Evolutionary conservation across 2,888 invertebrate species (phyloP).

Genomic region (Ophioninae sp.): DNA sequence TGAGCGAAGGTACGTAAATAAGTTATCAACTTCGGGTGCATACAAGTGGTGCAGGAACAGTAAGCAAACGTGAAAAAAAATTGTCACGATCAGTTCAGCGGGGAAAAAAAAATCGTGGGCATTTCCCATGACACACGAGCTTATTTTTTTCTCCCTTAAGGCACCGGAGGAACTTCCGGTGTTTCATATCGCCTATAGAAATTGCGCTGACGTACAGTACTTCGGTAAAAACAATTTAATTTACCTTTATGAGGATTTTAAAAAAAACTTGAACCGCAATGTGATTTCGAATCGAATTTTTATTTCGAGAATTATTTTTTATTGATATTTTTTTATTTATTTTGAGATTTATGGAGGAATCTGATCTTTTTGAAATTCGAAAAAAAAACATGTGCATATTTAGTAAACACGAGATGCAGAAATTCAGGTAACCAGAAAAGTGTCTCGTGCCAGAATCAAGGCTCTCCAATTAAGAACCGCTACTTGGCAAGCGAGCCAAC

Average conservation of each 20-base stretch:
- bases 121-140: conserved; percentile 51
- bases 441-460: conserved; percentile 43
- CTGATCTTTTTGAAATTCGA: not conserved
- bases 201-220: not conserved
- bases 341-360: too few species aligned
- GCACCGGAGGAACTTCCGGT: not conserved
- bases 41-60: conserved; percentile 34
- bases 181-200: not conserved
- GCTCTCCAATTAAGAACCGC: conserved; percentile 56
- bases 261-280: not conserved
- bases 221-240: not conserved
- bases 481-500: conserved; percentile 50
- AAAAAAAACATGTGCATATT: not conserved
- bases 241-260: not conserved
- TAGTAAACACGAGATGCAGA: conserved; percentile 1
- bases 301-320: not conserved
- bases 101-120: conserved; percentile 41
- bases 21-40: conserved; percentile 33
- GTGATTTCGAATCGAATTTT: not conserved
- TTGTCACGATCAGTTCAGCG: conserved; percentile 26
- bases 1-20: not conserved
- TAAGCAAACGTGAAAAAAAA: conserved; percentile 56
- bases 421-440: conserved; percentile 6
- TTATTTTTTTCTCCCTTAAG: conserved; percentile 28
- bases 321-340: too few species aligned